Percentiles rank a stretch among this genome's conserved stretches.
Conservation (phyloP, 2,113 vertebrate species). For the Hydrolagus affinis region DNA sequence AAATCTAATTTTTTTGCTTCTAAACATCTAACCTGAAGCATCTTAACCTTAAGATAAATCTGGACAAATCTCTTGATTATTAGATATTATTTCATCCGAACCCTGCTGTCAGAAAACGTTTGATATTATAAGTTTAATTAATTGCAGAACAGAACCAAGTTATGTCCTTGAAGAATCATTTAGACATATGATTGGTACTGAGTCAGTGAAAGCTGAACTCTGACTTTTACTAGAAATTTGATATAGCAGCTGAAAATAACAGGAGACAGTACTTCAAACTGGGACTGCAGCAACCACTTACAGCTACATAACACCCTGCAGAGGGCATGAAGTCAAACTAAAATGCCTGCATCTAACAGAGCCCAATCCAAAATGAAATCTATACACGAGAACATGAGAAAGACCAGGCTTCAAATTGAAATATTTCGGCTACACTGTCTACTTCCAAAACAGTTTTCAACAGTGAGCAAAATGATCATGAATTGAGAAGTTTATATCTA, state of each 20-base stretch:
- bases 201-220: conserved; percentile 37
- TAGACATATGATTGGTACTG: conserved; percentile 22
- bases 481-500: too few relatives aligned
- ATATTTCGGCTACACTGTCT: not conserved
- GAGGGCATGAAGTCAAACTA: conserved; percentile 3
- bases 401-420: not conserved
- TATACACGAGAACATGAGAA: not conserved
- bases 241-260: conserved; percentile 36
- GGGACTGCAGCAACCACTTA: not conserved
- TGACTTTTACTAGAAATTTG: conserved; percentile 33
- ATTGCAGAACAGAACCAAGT: conserved; percentile 22
- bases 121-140: conserved; percentile 11
- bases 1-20: too few relatives aligned
- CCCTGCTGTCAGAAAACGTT: not conserved
- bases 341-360: not conserved
- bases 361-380: not conserved
- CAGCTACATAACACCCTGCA: not conserved
- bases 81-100: too few relatives aligned
- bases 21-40: too few relatives aligned
- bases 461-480: not conserved
- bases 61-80: too few relatives aligned
- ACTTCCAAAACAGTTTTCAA: not conserved
- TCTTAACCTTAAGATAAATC: too few relatives aligned
- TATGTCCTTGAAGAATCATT: conserved; percentile 34
- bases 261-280: conserved; percentile 34